Evolutionary conservation across 1,140 invertebrate species (phyloP).

Genomic region (Drosophila lacertosa): DNA sequence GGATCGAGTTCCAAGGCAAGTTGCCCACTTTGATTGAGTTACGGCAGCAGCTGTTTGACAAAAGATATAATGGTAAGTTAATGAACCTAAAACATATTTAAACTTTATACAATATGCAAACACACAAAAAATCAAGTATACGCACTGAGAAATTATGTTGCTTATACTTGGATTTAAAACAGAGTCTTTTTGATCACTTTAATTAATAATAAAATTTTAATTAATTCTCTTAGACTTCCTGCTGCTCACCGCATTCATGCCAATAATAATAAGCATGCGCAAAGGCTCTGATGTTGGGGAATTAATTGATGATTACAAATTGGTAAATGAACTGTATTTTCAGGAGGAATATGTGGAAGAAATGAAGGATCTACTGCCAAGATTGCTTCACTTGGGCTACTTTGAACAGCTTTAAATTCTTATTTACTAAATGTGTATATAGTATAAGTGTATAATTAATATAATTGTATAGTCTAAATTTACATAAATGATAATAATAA

Average conservation of each 20-base stretch:
- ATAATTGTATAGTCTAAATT: too few relatives aligned
- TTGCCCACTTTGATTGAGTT: constrained; percentile 25
- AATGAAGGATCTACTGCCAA: constrained; percentile 7
- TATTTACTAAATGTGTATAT: not conserved
- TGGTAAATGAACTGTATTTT: not conserved
- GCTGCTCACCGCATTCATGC: constrained; percentile 2
- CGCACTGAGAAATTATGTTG: too few relatives aligned
- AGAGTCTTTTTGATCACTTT: too few relatives aligned
- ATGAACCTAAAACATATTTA: too few relatives aligned
- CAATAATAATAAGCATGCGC: constrained; percentile 5
- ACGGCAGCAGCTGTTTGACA: constrained; percentile 26
- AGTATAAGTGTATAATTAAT: not conserved
- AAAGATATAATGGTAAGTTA: constrained; percentile 3
- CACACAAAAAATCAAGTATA: too few relatives aligned
- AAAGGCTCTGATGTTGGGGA: constrained; percentile 1
- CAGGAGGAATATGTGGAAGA: constrained; percentile 7
- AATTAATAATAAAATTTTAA: too few relatives aligned
- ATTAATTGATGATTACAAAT: not conserved
- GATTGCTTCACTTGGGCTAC: constrained; percentile 4
- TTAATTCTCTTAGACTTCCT: not conserved
- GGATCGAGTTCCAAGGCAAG: constrained; percentile 18
- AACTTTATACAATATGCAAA: too few relatives aligned
- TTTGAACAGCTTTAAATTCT: not conserved
- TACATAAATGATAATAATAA: too few relatives aligned
- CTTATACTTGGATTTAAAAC: too few relatives aligned